These are phyloP conservation scores for Corythoichthys intestinalis DNA, from an alignment of 2,113 vertebrate species.

Conservation along the genomic window DNA sequence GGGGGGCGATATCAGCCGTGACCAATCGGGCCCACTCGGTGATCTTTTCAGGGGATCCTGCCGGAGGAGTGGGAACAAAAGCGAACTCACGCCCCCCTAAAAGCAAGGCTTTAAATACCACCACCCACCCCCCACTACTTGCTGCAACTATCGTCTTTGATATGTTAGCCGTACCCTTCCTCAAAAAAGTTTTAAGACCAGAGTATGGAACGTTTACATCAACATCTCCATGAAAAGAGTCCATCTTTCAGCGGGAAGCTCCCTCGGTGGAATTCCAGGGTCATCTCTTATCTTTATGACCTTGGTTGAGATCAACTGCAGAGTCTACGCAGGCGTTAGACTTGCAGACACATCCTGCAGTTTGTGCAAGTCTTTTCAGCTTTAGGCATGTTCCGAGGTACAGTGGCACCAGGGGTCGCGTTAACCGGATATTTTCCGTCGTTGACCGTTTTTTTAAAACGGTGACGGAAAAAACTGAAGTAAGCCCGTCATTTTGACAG, in stretches of 20 bases:
- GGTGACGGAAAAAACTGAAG: too few relatives aligned
- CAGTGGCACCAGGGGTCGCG: too few relatives aligned
- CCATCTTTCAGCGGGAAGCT: not conserved
- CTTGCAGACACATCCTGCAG: conserved; percentile 5
- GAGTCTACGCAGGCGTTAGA: conserved; percentile 44
- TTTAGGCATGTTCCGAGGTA: not conserved
- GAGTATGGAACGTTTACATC: conserved; percentile 4
- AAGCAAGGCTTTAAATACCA: conserved; percentile 23
- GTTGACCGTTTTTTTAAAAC: too few relatives aligned
- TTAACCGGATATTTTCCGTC: too few relatives aligned
- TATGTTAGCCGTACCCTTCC: conserved; percentile 65
- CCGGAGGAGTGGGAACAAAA: conserved; percentile 73
- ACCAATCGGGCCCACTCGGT: conserved; percentile 68
- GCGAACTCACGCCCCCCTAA: conserved; percentile 38
- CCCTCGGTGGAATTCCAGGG: not conserved
- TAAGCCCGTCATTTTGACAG: too few relatives aligned
- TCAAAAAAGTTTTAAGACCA: conserved; percentile 52
- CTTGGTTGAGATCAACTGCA: conserved; percentile 31
- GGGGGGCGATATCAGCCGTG: conserved; percentile 54
- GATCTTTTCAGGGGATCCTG: conserved; percentile 77
- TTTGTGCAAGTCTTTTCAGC: not conserved
- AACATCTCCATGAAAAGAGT: not conserved
- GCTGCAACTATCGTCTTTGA: conserved; percentile 67
- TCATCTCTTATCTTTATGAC: conserved; percentile 1
- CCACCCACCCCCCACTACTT: conserved; percentile 46